Evolutionary conservation across 2,113 vertebrate genomes (phyloP).

Genomic region (Megalops atlanticus): DNA sequence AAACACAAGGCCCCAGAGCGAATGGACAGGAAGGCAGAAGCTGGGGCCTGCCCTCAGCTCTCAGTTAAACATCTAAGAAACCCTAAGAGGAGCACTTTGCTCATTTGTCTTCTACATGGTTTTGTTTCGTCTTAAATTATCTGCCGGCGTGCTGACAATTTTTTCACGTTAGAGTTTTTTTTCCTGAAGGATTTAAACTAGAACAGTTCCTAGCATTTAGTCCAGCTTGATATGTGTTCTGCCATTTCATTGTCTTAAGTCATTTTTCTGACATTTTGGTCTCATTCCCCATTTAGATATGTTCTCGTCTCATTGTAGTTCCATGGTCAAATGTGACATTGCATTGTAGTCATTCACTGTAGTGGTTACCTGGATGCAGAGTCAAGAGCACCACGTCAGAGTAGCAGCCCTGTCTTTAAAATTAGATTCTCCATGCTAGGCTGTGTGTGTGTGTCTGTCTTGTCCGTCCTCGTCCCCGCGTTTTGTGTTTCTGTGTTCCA

Average conservation of each 20-base stretch:
- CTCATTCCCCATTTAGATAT: neutral
- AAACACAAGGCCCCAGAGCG: neutral
- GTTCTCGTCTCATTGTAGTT: neutral
- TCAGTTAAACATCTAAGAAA: neutral
- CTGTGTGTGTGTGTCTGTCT: slow-evolving; percentile 28
- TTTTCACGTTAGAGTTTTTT: too few species aligned
- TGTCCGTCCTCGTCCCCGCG: slow-evolving; percentile 17
- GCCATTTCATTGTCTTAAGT: neutral
- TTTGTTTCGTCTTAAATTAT: neutral
- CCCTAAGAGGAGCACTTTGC: too few species aligned
- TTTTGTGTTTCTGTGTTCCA: slow-evolving; percentile 21
- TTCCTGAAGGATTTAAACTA: too few species aligned
- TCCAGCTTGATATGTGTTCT: neutral
- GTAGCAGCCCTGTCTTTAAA: neutral
- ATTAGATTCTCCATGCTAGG: neutral
- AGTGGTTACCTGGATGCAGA: neutral
- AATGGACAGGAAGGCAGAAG: neutral
- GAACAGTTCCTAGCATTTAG: too few species aligned
- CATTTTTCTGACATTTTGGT: neutral
- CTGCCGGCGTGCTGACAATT: too few species aligned
- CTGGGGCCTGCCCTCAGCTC: neutral
- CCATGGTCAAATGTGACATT: neutral
- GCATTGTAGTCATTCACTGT: neutral
- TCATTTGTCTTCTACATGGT: too few species aligned
- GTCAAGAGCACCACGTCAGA: neutral